Evolutionary conservation across 2,113 vertebrate genomes (phyloP).

Genomic region (Chitala chitala): DNA sequence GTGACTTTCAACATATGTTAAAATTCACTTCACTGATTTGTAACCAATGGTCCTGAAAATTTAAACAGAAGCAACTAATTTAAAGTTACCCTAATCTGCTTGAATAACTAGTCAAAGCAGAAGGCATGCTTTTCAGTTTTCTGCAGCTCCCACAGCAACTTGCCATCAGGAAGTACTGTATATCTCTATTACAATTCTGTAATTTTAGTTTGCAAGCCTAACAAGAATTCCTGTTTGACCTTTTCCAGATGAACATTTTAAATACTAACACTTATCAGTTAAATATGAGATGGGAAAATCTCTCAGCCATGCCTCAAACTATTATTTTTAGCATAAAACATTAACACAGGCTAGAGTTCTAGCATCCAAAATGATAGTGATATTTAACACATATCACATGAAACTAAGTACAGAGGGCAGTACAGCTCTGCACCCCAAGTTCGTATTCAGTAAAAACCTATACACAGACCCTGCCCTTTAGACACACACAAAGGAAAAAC

Average conservation of each 20-base stretch:
- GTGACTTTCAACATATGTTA: constrained; percentile 21
- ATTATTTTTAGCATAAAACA: no score
- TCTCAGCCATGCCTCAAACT: not conserved
- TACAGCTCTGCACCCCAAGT: no score
- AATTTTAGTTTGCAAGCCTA: not conserved
- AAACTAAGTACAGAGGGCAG: no score
- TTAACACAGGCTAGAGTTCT: no score
- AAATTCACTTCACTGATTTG: not conserved
- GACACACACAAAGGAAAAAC: no score
- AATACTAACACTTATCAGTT: not conserved
- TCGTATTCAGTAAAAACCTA: no score
- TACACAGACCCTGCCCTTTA: no score
- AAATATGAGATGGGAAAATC: not conserved
- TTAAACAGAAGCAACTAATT: constrained; percentile 16
- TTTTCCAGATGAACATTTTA: no score
- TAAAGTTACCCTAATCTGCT: constrained; percentile 14
- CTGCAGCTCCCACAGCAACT: not conserved
- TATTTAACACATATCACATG: no score
- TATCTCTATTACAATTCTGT: not conserved
- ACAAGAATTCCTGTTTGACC: no score
- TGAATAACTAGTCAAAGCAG: constrained; percentile 15
- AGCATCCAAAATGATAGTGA: no score
- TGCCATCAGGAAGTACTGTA: not conserved
- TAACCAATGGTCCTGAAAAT: constrained; percentile 16
- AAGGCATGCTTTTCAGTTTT: not conserved